Conservation (phyloP, 2,797 vertebrate species). For the Coracias cyanogaster region DNA sequence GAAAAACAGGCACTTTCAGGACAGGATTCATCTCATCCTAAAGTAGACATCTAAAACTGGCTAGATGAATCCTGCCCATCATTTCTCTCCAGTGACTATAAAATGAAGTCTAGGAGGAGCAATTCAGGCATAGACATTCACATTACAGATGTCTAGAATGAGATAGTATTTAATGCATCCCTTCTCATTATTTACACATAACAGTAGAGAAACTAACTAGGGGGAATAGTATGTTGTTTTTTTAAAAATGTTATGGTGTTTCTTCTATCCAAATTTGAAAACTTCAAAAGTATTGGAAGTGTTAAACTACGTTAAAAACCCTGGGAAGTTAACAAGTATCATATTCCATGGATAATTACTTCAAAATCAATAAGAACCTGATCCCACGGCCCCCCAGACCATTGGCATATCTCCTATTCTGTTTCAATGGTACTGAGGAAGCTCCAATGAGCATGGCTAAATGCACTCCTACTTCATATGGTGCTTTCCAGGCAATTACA, state of each 20-base stretch:
- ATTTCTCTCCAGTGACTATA: slow-evolving; percentile 10
- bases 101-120: slow-evolving; percentile 32
- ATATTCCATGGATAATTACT: neutral
- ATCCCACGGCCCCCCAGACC: neutral
- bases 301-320: neutral
- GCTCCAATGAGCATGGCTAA: neutral
- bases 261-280: neutral
- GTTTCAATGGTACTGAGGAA: neutral
- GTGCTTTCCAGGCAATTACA: neutral
- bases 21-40: slow-evolving; percentile 30
- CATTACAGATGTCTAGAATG: slow-evolving; percentile 10
- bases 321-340: neutral
- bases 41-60: neutral
- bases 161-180: slow-evolving; percentile 18
- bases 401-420: neutral
- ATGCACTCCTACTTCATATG: neutral
- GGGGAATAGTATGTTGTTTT: neutral
- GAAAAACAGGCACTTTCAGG: neutral
- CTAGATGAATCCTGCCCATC: neutral
- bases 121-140: neutral
- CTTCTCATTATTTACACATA: slow-evolving; percentile 62
- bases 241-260: neutral
- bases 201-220: neutral
- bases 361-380: neutral
- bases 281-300: neutral